Percentiles rank a stretch among this genome's conserved stretches.
These are phyloP conservation scores for Anguilla marmorata DNA, from an alignment of 2,797 vertebrate species.

Conservation along the genomic window DNA sequence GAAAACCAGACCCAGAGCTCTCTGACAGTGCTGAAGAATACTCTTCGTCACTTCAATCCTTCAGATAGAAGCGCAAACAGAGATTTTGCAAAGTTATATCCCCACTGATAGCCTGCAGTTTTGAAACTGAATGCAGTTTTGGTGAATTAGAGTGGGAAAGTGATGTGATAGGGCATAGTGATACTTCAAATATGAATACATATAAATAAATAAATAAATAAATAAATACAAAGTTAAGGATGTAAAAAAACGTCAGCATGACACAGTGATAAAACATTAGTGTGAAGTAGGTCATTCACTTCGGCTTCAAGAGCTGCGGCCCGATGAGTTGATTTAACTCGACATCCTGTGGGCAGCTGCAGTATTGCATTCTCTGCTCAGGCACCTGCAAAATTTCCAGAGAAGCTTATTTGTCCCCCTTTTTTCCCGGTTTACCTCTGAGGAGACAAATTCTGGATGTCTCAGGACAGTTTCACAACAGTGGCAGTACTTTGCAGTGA, in stretches of 20 bases:
- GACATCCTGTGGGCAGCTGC: slow-evolving; percentile 8
- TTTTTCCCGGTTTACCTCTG: background rate
- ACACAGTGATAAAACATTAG: background rate
- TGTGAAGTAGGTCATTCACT: background rate
- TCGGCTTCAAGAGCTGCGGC: background rate
- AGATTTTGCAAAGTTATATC: background rate
- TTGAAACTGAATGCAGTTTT: background rate
- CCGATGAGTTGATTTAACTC: background rate
- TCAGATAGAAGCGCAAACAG: background rate
- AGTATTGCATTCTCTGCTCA: background rate
- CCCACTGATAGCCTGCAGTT: background rate
- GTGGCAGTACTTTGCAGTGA: background rate
- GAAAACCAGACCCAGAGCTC: background rate
- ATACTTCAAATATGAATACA: background rate
- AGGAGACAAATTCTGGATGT: background rate
- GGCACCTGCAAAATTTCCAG: background rate
- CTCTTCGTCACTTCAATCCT: background rate
- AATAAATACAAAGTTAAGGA: background rate
- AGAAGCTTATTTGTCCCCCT: background rate
- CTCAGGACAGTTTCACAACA: background rate
- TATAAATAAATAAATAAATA: no score
- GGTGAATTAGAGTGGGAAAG: background rate
- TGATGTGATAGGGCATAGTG: background rate
- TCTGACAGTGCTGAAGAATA: background rate
- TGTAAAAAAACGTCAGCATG: background rate